Evolutionary conservation across 1,140 invertebrate genomes (phyloP).

Genomic region (Lethrus apterus): DNA sequence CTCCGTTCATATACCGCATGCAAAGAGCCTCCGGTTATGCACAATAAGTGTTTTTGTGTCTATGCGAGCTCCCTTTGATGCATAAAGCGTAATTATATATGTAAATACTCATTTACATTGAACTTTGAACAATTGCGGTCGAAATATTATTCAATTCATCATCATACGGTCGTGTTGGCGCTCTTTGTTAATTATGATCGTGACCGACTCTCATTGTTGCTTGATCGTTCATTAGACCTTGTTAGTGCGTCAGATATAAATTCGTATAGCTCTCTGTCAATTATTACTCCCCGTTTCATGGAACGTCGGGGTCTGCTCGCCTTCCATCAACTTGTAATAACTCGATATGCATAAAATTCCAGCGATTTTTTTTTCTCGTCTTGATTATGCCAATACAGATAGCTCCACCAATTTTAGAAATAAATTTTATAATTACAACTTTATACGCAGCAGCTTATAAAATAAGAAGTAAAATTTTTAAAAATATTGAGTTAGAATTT

Average conservation of each 20-base stretch:
- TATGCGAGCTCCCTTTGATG: constrained; percentile 22
- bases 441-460: no score
- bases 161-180: background rate
- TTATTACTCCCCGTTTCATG: background rate
- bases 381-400: no score
- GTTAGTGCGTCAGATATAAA: constrained; percentile 15
- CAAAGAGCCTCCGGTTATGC: no score
- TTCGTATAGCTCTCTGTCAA: background rate
- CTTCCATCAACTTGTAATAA: no score
- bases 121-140: constrained; percentile 33
- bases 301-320: background rate
- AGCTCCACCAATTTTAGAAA: no score
- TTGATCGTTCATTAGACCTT: constrained; percentile 23
- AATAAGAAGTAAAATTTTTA: no score
- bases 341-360: no score
- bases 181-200: constrained; percentile 22
- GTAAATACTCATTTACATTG: constrained; percentile 31
- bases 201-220: constrained; percentile 13
- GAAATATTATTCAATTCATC: constrained; percentile 29
- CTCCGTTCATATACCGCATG: no score
- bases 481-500: no score
- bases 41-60: constrained; percentile 7
- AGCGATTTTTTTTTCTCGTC: no score
- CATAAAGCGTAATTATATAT: constrained; percentile 32
- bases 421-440: no score